A percentile compares a stretch with the other conserved stretches of the same genome.
These are phyloP conservation scores for Nyctereutes procyonoides DNA, from an alignment of 2,113 vertebrate genomes.

Conservation along the genomic window DNA sequence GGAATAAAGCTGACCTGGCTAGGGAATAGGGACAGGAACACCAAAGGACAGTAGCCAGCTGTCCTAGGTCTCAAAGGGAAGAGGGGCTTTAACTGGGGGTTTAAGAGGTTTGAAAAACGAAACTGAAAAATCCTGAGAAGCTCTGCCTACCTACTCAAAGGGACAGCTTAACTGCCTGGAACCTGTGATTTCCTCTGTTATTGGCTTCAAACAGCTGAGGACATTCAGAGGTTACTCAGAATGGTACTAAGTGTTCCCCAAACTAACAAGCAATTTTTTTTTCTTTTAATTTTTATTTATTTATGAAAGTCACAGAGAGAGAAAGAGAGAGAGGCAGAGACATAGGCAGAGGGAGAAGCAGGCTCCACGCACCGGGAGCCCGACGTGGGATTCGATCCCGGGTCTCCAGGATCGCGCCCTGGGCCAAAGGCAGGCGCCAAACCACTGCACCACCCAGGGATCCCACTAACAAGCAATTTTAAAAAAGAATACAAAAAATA, in stretches of 20 bases:
- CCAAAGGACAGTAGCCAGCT: background rate
- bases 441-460: too few relatives aligned
- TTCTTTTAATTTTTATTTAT: too few relatives aligned
- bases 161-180: background rate
- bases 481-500: too few relatives aligned
- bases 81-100: background rate
- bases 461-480: too few relatives aligned
- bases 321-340: too few relatives aligned
- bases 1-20: slow-evolving; percentile 15
- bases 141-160: background rate
- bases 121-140: background rate
- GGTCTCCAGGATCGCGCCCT: too few relatives aligned
- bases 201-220: background rate
- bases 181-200: background rate
- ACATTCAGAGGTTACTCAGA: background rate
- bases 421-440: too few relatives aligned
- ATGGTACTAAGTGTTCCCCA: background rate
- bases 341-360: too few relatives aligned
- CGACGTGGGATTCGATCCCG: too few relatives aligned
- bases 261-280: slow-evolving; percentile 14
- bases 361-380: too few relatives aligned
- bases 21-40: background rate
- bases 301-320: too few relatives aligned
- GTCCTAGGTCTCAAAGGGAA: background rate
- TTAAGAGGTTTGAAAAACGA: background rate